Conservation (phyloP, 2,113 vertebrate genomes). For the Sakesphorus luctuosus region DNA sequence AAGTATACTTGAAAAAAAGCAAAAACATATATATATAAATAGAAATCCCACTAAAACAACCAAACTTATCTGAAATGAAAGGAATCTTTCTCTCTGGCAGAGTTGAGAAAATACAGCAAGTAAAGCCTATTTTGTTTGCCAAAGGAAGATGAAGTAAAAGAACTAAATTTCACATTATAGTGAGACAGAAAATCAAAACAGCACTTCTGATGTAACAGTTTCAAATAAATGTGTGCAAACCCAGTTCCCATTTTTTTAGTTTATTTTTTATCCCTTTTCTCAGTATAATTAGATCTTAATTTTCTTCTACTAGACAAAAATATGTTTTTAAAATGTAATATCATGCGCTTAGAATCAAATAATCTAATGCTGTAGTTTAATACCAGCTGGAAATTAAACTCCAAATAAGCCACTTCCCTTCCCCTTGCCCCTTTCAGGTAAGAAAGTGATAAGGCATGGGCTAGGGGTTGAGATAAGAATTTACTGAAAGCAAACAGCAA, state of each 20-base stretch:
- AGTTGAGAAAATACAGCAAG: background rate
- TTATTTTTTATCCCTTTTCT: background rate
- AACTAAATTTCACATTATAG: background rate
- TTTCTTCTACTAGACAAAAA: background rate
- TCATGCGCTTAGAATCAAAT: background rate
- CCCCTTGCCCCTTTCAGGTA: background rate
- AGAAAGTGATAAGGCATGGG: background rate
- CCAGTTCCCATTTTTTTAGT: background rate
- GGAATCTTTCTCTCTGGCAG: background rate
- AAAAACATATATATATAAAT: too few species aligned
- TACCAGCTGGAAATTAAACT: background rate
- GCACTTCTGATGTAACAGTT: background rate
- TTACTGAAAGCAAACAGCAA: background rate
- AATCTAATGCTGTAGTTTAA: background rate
- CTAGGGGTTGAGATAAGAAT: background rate
- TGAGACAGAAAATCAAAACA: background rate
- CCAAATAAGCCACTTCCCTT: background rate
- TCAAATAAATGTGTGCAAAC: background rate
- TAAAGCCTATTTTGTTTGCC: background rate
- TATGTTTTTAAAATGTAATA: background rate
- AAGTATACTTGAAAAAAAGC: background rate
- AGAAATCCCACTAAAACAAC: background rate
- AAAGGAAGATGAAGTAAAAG: background rate
- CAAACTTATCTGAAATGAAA: background rate
- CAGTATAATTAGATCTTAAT: background rate